phyloP scores from a whole-genome alignment of 2,888 invertebrate species.

The Ectemnius continuus region DNA sequence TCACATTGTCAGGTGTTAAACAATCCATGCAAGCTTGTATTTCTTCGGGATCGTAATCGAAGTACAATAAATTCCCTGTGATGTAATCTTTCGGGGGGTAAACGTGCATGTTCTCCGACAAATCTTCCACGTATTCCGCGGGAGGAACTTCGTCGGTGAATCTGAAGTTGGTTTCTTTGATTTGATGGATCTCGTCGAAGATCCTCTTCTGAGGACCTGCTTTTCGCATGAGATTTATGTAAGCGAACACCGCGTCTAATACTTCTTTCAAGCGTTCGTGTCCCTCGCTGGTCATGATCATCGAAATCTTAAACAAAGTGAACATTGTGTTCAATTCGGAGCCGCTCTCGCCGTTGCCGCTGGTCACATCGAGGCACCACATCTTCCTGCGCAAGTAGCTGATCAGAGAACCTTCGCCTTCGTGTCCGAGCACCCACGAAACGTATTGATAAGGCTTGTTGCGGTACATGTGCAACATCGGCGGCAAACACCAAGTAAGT shows the following conservation, averaged over 20 bases:
- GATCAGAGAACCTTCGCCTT: constrained; percentile 91
- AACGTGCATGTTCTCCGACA: constrained; percentile 89
- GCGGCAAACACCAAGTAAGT: constrained; percentile 84
- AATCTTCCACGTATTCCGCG: constrained; percentile 87
- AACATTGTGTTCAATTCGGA: constrained; percentile 90
- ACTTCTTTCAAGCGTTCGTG: constrained; percentile 85
- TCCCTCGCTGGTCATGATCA: constrained; percentile 89
- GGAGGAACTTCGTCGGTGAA: constrained; percentile 86
- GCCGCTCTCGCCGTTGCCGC: constrained; percentile 87
- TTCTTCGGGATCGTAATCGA: constrained; percentile 86
- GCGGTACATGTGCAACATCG: constrained; percentile 83
- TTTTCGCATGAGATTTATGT: constrained; percentile 85
- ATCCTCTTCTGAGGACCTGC: constrained; percentile 85
- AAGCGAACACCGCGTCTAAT: constrained; percentile 87
- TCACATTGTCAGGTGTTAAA: constrained; percentile 84
- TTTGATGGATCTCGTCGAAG: constrained; percentile 79
- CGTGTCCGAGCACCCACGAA: constrained; percentile 88
- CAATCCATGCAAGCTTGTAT: constrained; percentile 82
- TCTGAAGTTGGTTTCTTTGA: constrained; percentile 84
- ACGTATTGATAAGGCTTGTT: constrained; percentile 88
- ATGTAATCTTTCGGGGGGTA: constrained; percentile 89
- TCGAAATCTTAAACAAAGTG: constrained; percentile 85
- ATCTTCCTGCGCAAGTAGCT: constrained; percentile 87
- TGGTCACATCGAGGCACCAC: constrained; percentile 86
- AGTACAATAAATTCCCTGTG: constrained; percentile 86